These are phyloP conservation scores for Erebia ligea DNA, from an alignment of 2,888 invertebrate species.

Conservation along the genomic window DNA sequence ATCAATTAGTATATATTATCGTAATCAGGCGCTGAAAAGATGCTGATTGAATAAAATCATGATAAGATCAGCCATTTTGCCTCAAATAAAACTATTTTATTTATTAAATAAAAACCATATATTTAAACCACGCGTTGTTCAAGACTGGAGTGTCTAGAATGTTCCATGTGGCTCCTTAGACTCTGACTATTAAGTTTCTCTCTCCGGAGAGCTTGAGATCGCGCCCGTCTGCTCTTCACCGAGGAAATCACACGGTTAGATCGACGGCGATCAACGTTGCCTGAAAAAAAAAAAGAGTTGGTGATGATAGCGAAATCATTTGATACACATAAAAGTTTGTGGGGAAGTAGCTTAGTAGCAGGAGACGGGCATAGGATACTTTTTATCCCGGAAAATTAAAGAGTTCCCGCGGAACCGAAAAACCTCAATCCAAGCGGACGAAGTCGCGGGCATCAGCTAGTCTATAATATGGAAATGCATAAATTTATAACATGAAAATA, in stretches of 20 bases:
- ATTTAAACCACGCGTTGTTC: constrained; percentile 20
- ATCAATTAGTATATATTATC: too few species aligned
- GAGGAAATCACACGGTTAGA: constrained; percentile 50
- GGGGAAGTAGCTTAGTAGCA: too few species aligned
- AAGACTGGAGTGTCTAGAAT: constrained; percentile 48
- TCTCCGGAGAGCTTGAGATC: constrained; percentile 58
- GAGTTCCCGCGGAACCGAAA: too few species aligned
- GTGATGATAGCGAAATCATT: background rate
- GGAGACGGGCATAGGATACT: too few species aligned
- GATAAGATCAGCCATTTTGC: too few species aligned
- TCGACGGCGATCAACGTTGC: constrained; percentile 50
- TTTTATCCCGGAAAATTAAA: too few species aligned
- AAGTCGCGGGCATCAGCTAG: too few species aligned
- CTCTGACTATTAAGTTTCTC: constrained; percentile 66
- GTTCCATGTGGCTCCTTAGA: constrained; percentile 58
- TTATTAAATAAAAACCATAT: background rate
- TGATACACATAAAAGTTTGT: background rate
- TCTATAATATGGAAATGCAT: too few species aligned
- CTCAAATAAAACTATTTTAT: background rate
- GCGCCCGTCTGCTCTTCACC: constrained; percentile 54
- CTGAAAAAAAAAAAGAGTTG: constrained; percentile 42
- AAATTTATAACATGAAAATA: too few species aligned
- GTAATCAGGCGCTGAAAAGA: background rate
- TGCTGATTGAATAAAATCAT: background rate
- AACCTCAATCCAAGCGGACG: too few species aligned